Evolutionary conservation across 2,113 vertebrate species (phyloP), one percentile per base, ranked within the genome.

Genomic region (Ceyx melanurus): DNA sequence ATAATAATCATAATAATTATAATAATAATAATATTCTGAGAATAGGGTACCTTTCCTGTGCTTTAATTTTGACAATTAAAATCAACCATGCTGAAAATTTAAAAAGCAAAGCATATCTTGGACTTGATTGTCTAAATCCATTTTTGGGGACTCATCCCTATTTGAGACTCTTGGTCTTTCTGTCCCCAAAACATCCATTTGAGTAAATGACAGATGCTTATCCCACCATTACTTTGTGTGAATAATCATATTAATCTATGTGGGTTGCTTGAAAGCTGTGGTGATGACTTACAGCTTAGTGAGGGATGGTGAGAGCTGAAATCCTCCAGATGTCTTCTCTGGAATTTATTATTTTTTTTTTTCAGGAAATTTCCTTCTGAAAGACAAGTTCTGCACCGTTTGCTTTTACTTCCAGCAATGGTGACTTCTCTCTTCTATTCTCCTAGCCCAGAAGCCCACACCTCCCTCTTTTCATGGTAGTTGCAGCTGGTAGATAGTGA

Each of bases 111-210:
- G 1, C 2, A 37, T 15, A 60, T 9, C 15, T 56, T 43, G 20
- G 10, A 68, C 5, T 48, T 60, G 2, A 42, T 42, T 43, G 28
- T 35, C 20, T n/a, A n/a, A 45, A 72, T 19, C 19, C 5, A 28
- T 1, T 60, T 65, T 23, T 31, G 4, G 7, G 8, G 23, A 11
- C 18, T 57, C 7, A 1, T 5, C 29, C 45, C 1, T 1, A 12
- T 37, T n/a, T 23, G 14, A 51, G 9, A 40, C 4, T 46, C 35
- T 37, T 11, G 53, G 10, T 35, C 28, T 42, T 64, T 56, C 15
- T 67, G 29, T n/a, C 15, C 28, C 5, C 28, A 33, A 51, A 28
- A 23, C 4, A 1, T 51, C 48, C 13, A 11, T 26, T 48, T 13
- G 26, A 33, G 18, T 23, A 64, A 85, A 65, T 31, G 8, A 5